A percentile compares a stretch with the other conserved stretches of the same genome.
These are phyloP conservation scores for Nannoperca australis DNA, from an alignment of 2,797 vertebrate species.

Conservation along the genomic window DNA sequence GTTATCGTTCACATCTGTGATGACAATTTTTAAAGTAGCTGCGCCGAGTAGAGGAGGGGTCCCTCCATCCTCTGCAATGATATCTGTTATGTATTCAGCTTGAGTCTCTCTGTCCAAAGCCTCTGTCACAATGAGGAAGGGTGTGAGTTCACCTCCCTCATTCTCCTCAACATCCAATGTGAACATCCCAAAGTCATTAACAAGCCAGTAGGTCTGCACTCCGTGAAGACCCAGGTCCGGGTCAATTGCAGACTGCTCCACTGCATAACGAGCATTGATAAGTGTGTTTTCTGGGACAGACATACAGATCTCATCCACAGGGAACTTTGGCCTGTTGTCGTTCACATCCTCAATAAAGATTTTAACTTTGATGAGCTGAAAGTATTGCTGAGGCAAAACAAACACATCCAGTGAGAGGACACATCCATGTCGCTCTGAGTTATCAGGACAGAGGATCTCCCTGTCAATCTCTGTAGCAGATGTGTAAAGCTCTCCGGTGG, in stretches of 20 bases:
- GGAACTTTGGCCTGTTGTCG: constrained; percentile 94
- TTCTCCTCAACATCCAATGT: constrained; percentile 97
- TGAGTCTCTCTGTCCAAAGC: constrained; percentile 92
- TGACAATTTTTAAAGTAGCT: constrained; percentile 92
- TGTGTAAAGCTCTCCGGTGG: constrained; percentile 92
- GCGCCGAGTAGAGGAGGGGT: constrained; percentile 91
- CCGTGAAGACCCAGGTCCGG: constrained; percentile 90
- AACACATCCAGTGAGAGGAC: constrained; percentile 93
- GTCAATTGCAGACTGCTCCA: constrained; percentile 95
- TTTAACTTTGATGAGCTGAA: constrained; percentile 96
- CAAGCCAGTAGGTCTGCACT: constrained; percentile 95
- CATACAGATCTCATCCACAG: constrained; percentile 89
- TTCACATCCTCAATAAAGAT: constrained; percentile 94
- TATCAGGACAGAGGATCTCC: constrained; percentile 90
- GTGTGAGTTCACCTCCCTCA: constrained; percentile 93
- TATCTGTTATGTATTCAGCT: constrained; percentile 93
- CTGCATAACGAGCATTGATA: constrained; percentile 91
- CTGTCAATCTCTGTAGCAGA: constrained; percentile 92
- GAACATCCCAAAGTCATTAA: constrained; percentile 93
- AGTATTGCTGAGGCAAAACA: constrained; percentile 96
- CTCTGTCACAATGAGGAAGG: constrained; percentile 94
- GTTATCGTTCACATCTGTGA: constrained; percentile 97
- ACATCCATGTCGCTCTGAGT: constrained; percentile 83
- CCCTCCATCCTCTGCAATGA: constrained; percentile 96
- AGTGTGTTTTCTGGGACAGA: constrained; percentile 93